Conservation (phyloP, 92 coral and sea anemone genomes). For the Epizoanthus ramosus region DNA sequence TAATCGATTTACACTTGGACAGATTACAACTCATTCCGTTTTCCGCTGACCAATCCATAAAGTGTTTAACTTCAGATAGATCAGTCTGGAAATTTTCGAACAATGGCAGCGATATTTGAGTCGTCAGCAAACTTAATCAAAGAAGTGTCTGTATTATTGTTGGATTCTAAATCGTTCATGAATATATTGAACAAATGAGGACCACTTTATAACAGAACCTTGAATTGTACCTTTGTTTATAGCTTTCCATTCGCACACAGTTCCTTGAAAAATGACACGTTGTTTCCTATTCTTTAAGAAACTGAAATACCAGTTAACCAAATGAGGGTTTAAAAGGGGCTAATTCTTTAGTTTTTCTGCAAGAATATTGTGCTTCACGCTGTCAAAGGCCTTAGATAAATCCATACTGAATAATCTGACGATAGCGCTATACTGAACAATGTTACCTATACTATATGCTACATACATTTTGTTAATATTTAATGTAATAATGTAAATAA, state of each 20-base stretch:
- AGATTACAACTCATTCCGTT: not conserved
- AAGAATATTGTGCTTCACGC: not conserved
- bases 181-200: not conserved
- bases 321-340: slow-evolving; percentile 11
- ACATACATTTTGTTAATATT: too few species aligned
- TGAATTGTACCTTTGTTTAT: slow-evolving; percentile 10
- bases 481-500: too few species aligned
- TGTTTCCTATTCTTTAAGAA: slow-evolving; percentile 8
- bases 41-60: not conserved
- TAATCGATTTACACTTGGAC: slow-evolving; percentile 9
- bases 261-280: slow-evolving; percentile 14
- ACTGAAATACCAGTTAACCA: slow-evolving; percentile 8
- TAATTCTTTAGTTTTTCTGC: slow-evolving; percentile 6
- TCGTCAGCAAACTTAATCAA: slow-evolving; percentile 1
- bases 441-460: too few species aligned
- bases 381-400: not conserved
- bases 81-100: not conserved
- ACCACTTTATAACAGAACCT: slow-evolving; percentile 6
- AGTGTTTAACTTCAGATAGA: not conserved
- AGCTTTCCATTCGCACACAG: slow-evolving; percentile 4
- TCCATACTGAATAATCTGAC: slow-evolving; percentile 17
- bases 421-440: not conserved
- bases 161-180: slow-evolving; percentile 15
- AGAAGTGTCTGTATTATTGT: slow-evolving; percentile 1
- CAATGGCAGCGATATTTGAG: slow-evolving; percentile 2